Evolutionary conservation across 2,888 invertebrate species (phyloP), one percentile per base, ranked within the genome.

Genomic region (Lepidocyrtoides sp.): DNA sequence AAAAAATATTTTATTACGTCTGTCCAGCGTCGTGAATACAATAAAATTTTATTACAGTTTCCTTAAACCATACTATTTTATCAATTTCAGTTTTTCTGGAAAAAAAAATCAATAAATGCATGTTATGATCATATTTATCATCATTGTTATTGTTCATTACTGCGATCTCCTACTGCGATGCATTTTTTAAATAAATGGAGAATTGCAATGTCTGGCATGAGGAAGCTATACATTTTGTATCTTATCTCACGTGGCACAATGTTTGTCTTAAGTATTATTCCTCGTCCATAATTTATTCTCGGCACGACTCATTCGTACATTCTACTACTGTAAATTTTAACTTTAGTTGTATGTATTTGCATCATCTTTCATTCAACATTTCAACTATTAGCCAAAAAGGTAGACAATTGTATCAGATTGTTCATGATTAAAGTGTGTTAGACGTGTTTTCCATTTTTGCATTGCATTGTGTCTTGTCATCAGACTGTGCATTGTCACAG

Each of bases 401-500:
- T 54, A 54, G 20, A 54, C 54, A 54, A 7, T 7, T 48, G 54
- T 54, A 54, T 17, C 54, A 48, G 44, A 20, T 48, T 48, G 48
- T 10, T 14, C 12, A n/a, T 48, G 12, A 48, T n/a, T 48, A 2
- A 48, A n/a, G n/a, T 12, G 32, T n/a, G 1, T n/a, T 32, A 66
- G 20, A 41, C 44, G 48, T 29, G 48, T 36, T 20, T n/a, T 4
- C 23, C 20, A 2, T 23, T 75, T 48, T 26, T 23, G 3, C 44
- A 12, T 32, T 66, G 32, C 26, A 26, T 75, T 75, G n/a, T 44
- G 12, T 63, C 1, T 63, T 63, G 10, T 10, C 10, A 63, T 10
- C 12, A 63, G 26, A 63, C 54, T 17, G 5, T 54, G n/a, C 17
- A 75, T 17, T 79, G 77, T 79, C 79, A 17, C 79, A 32, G 79